Evolutionary conservation across 1,140 invertebrate genomes (phyloP), one percentile per base, ranked within the genome.

Genomic region (Papilio machaon): DNA sequence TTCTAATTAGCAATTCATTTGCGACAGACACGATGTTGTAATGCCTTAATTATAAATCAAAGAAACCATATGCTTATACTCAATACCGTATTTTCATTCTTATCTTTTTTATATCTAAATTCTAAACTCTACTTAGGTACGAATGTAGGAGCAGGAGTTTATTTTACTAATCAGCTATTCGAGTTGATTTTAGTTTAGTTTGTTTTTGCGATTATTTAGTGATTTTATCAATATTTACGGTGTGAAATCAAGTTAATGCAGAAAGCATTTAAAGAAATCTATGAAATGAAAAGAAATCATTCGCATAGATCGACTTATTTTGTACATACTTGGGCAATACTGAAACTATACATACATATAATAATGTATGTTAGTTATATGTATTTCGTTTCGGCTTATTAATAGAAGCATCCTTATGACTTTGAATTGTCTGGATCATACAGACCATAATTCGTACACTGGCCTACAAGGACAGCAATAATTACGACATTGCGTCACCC

Each of bases 401-500:
- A 67, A 67, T 67, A 67, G 23, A 35, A 35, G 19, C 23, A n/a
- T 77, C 35, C 52, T 58, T 77, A 77, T 77, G 75, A 77, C 49
- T 67, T 38, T 35, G 23, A 58, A 54, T 77, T 77, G 49, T 77
- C 75, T 77, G 75, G 77, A 67, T 47, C 77, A 79, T 79, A 67
- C 77, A 58, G 76, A 38, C 43, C 17, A 15, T 46, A 64, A 54
- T 79, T 67, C 38, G 52, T 30, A 78, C 54, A 23, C 38, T 79
- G 77, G 17, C 38, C 54, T 60, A 79, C 54, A 46, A 79, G 54
- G 77, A 79, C 77, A 77, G 52, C 52, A 77, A 77, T 77, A 60
- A 77, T 35, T 77, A 77, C 52, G 75, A 76, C 23, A 54, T 77
- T 77, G 35, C 75, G 75, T 77, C 75, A 77, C 35, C 75, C 23